Percentiles rank a stretch among this genome's conserved stretches.
These are phyloP conservation scores for Canis aureus DNA, from an alignment of 2,113 vertebrate species.

Conservation along the genomic window DNA sequence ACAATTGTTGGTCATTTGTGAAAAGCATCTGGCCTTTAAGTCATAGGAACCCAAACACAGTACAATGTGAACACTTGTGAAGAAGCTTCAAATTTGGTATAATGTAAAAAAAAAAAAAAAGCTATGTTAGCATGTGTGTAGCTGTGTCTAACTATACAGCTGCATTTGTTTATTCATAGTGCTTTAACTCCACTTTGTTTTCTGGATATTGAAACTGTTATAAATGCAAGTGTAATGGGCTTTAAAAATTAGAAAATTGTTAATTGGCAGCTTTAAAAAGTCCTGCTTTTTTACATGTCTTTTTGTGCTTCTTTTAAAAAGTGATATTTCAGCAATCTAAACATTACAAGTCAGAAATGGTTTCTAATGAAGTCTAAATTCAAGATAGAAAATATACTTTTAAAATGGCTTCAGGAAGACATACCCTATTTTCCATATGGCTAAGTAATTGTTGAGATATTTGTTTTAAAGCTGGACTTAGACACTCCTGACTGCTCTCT, in stretches of 20 bases:
- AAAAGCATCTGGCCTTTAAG: slow-evolving; percentile 95
- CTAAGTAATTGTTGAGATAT: slow-evolving; percentile 89
- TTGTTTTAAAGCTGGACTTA: slow-evolving; percentile 90
- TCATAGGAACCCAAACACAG: slow-evolving; percentile 87
- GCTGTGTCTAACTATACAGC: not conserved
- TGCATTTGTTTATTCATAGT: slow-evolving; percentile 5
- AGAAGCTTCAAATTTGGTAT: slow-evolving; percentile 72
- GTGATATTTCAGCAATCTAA: slow-evolving; percentile 84
- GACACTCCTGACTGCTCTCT: slow-evolving; percentile 88
- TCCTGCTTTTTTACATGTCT: slow-evolving; percentile 82
- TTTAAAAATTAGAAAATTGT: slow-evolving; percentile 84
- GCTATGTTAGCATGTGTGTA: not conserved
- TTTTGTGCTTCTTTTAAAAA: slow-evolving; percentile 85
- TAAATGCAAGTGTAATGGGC: slow-evolving; percentile 80
- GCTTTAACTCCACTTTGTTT: slow-evolving; percentile 67
- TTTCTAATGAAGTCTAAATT: slow-evolving; percentile 88
- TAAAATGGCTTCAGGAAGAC: slow-evolving; percentile 85
- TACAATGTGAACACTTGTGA: slow-evolving; percentile 81
- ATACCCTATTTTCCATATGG: slow-evolving; percentile 88
- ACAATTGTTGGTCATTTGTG: slow-evolving; percentile 95
- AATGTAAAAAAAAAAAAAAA: slow-evolving; percentile 60
- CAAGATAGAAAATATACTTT: slow-evolving; percentile 85
- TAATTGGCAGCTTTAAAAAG: slow-evolving; percentile 84
- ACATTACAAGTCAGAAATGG: slow-evolving; percentile 85
- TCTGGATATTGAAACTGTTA: slow-evolving; percentile 71